Conservation (phyloP, 1,140 invertebrate genomes). For the Apocrypta bakeri region DNA sequence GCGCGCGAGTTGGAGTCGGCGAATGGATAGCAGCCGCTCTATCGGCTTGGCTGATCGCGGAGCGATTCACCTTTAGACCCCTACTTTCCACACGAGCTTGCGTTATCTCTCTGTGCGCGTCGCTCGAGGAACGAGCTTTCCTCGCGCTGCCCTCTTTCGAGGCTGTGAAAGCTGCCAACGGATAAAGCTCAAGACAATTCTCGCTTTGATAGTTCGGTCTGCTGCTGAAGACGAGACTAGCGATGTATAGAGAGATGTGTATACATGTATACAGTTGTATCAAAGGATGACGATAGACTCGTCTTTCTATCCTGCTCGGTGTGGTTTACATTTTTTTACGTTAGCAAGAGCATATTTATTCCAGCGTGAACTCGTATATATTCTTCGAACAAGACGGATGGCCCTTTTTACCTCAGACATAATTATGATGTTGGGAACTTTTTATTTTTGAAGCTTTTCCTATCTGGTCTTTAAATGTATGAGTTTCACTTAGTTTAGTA, state of each 20-base stretch:
- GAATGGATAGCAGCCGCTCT: neutral
- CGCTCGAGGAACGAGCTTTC: neutral
- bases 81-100: neutral
- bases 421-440: too few species aligned
- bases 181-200: constrained; percentile 33
- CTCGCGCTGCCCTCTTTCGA: neutral
- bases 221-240: neutral
- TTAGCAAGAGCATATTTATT: too few species aligned
- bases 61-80: constrained; percentile 18
- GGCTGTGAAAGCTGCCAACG: neutral
- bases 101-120: neutral
- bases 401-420: too few species aligned
- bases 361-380: too few species aligned
- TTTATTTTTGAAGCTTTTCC: too few species aligned
- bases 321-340: too few species aligned
- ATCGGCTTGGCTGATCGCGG: constrained; percentile 32
- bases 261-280: too few species aligned
- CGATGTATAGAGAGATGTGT: neutral
- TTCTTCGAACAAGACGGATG: too few species aligned
- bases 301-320: too few species aligned
- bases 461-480: too few species aligned
- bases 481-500: too few species aligned
- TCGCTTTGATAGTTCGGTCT: neutral
- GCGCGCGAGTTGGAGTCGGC: constrained; percentile 1
- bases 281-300: too few species aligned